These are phyloP conservation scores for Acridotheres tristis DNA, from an alignment of 2,797 vertebrate genomes.

Conservation along the genomic window DNA sequence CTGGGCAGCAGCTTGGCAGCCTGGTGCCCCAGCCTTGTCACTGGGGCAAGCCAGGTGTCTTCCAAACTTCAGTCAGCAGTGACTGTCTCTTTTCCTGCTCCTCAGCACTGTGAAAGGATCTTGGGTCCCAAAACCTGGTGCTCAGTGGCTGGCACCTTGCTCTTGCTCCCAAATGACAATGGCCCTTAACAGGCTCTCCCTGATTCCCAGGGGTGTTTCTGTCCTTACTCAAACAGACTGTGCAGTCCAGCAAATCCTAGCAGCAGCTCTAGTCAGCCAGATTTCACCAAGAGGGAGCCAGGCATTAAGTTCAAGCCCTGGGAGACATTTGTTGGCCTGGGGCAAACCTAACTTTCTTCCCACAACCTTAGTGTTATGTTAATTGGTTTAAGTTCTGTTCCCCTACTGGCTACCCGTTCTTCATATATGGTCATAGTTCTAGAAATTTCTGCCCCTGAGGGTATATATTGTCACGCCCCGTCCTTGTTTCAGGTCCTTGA, in stretches of 20 bases:
- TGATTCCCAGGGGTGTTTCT: neutral
- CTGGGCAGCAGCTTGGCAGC: neutral
- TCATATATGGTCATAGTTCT: no score
- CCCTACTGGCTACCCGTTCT: no score
- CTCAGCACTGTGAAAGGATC: neutral
- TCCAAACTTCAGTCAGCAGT: neutral
- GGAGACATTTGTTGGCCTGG: no score
- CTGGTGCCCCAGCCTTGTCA: neutral
- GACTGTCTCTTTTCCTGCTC: neutral
- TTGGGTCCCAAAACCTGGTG: neutral
- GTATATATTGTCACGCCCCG: no score
- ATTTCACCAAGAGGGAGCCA: no score
- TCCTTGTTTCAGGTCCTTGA: no score
- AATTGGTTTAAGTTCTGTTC: no score
- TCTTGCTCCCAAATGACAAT: neutral
- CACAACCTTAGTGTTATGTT: no score
- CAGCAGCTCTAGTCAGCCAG: neutral
- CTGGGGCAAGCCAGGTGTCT: neutral
- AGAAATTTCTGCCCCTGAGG: no score
- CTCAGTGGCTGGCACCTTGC: neutral
- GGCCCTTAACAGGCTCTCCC: neutral
- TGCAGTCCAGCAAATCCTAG: neutral
- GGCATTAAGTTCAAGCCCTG: no score
- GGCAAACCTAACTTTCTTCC: no score
- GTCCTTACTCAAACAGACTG: neutral